A percentile compares a stretch with the other conserved stretches of the same genome.
Evolutionary conservation across 2,113 vertebrate species (phyloP).

Genomic region (Sinosuthora webbiana): DNA sequence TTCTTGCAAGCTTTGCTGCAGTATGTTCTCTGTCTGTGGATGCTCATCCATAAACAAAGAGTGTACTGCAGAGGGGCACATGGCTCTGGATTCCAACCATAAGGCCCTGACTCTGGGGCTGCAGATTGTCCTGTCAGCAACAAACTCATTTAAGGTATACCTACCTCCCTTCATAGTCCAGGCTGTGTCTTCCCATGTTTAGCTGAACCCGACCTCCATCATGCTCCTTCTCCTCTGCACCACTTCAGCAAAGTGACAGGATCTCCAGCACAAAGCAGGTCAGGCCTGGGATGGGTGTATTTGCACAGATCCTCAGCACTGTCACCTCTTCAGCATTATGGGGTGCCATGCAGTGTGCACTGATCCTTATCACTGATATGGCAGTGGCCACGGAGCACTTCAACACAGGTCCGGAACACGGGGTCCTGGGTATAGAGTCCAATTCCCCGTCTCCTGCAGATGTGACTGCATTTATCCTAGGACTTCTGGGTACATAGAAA

Average conservation of each 20-base stretch:
- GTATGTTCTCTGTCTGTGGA: background rate
- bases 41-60: background rate
- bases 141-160: background rate
- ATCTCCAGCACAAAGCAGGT: background rate
- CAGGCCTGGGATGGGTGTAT: background rate
- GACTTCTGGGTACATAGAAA: background rate
- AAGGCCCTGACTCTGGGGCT: background rate
- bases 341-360: background rate
- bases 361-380: background rate
- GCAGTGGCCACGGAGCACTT: accelerated
- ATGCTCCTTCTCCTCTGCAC: background rate
- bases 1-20: background rate
- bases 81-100: background rate
- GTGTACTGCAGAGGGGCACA: background rate
- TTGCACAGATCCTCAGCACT: background rate
- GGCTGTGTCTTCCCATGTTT: background rate
- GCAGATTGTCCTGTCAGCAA: background rate
- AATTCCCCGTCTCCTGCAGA: background rate
- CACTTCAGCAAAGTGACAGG: background rate
- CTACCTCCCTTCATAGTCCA: background rate
- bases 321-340: background rate
- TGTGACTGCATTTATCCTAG: background rate
- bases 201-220: background rate
- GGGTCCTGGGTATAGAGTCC: background rate
- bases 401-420: background rate